Evolutionary conservation across 2,113 vertebrate genomes (phyloP).

Genomic region (Tychaedon coryphoeus): DNA sequence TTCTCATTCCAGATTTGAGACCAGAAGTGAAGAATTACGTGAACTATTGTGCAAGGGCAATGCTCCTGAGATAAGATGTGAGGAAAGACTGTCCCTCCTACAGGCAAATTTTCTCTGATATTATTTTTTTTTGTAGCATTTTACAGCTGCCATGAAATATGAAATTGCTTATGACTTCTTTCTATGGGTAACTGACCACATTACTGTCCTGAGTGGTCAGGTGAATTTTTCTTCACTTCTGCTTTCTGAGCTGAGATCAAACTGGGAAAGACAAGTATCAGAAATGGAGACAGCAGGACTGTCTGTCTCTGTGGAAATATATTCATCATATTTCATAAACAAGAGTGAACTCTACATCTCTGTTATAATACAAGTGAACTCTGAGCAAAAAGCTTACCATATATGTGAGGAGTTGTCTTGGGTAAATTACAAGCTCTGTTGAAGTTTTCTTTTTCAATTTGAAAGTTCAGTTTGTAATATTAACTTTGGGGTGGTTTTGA

Average conservation of each 20-base stretch:
- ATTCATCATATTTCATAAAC: not conserved
- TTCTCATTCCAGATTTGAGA: not conserved
- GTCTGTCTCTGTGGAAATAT: not conserved
- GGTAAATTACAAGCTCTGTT: not conserved
- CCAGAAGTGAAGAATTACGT: not conserved
- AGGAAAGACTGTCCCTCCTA: fast-evolving
- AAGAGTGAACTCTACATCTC: not conserved
- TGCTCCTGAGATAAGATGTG: not conserved
- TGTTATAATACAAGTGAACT: not conserved
- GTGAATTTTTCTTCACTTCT: not conserved
- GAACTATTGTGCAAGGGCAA: not conserved
- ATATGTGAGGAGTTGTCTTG: not conserved
- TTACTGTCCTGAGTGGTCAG: not conserved
- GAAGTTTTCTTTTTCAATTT: not conserved
- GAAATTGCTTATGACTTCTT: not conserved
- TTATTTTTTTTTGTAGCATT: not conserved
- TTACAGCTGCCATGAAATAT: not conserved
- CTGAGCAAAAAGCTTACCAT: not conserved
- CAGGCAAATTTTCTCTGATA: not conserved
- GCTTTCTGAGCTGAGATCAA: not conserved
- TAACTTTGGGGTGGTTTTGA: not conserved
- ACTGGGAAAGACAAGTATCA: not conserved
- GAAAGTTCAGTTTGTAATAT: not conserved
- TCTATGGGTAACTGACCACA: not conserved
- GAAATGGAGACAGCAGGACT: not conserved